Conservation (phyloP, 1,140 invertebrate species). For the Papilio polyxenes region DNA sequence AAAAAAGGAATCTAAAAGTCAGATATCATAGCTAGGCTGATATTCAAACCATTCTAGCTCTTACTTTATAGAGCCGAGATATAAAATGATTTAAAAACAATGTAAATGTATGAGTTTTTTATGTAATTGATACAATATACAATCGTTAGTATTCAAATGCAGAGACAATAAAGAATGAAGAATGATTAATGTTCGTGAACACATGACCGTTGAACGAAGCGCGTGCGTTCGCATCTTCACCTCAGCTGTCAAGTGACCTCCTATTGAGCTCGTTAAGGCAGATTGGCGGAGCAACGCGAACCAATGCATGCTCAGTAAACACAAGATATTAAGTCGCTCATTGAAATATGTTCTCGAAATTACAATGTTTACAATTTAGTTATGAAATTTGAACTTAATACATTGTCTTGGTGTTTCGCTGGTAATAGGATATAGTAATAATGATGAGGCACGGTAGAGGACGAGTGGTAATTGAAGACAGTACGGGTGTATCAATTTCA, state of each 20-base stretch:
- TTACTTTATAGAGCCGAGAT: not conserved
- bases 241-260: conserved; percentile 61
- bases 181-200: conserved; percentile 10
- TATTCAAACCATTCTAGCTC: too few species aligned
- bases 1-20: too few species aligned
- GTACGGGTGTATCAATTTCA: not conserved
- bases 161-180: conserved; percentile 10
- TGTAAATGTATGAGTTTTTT: not conserved
- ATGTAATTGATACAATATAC: conserved; percentile 40
- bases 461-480: not conserved
- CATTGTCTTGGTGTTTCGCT: not conserved
- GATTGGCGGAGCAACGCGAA: conserved; percentile 53
- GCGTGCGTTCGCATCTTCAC: conserved; percentile 51
- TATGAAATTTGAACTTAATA: not conserved
- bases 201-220: conserved; percentile 43
- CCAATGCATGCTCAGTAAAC: conserved; percentile 44
- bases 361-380: not conserved
- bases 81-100: not conserved
- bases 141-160: conserved; percentile 7
- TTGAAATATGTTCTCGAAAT: conserved; percentile 14
- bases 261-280: conserved; percentile 72
- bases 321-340: conserved; percentile 30
- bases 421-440: not conserved
- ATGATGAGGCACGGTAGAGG: not conserved
- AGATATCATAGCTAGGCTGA: too few species aligned